A percentile compares a stretch with the other conserved stretches of the same genome.
These are phyloP conservation scores for Epinephelus cyanopodus DNA, from an alignment of 2,113 vertebrate species.

Conservation along the genomic window DNA sequence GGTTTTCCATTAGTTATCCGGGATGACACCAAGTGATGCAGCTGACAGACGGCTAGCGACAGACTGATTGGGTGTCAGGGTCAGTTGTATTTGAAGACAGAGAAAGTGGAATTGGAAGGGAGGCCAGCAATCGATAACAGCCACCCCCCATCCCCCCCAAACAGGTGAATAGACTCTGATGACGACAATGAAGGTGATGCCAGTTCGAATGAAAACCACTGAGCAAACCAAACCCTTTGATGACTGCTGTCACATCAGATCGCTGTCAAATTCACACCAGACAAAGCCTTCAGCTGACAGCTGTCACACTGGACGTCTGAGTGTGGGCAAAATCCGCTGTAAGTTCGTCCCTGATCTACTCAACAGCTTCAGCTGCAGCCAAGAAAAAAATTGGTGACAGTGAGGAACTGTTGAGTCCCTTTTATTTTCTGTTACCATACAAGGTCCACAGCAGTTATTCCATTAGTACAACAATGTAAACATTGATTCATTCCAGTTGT, in stretches of 20 bases:
- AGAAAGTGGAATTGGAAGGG: conserved; percentile 38
- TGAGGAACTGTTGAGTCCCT: not conserved
- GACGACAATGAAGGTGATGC: conserved; percentile 17
- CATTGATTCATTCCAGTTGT: no score
- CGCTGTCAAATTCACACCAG: conserved; percentile 44
- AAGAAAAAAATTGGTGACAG: conserved; percentile 3
- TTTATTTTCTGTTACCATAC: not conserved
- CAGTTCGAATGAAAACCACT: conserved; percentile 29
- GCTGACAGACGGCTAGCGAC: conserved; percentile 33
- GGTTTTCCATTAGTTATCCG: conserved; percentile 49
- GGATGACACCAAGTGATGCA: conserved; percentile 35
- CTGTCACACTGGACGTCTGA: conserved; percentile 36
- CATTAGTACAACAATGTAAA: not conserved
- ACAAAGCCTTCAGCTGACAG: conserved; percentile 47
- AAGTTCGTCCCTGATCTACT: conserved; percentile 21
- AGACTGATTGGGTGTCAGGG: conserved; percentile 58
- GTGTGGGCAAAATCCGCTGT: conserved; percentile 5
- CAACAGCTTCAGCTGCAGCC: not conserved
- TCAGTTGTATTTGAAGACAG: conserved; percentile 33
- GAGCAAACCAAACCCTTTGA: conserved; percentile 33
- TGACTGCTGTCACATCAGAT: conserved; percentile 57
- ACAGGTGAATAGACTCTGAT: conserved; percentile 49
- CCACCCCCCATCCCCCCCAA: not conserved
- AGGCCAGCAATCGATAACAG: conserved; percentile 56
- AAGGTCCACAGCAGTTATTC: not conserved